Percentiles rank a stretch among this genome's conserved stretches.
Conservation (phyloP, 2,888 invertebrate genomes). For the Laspeyria flexula region DNA sequence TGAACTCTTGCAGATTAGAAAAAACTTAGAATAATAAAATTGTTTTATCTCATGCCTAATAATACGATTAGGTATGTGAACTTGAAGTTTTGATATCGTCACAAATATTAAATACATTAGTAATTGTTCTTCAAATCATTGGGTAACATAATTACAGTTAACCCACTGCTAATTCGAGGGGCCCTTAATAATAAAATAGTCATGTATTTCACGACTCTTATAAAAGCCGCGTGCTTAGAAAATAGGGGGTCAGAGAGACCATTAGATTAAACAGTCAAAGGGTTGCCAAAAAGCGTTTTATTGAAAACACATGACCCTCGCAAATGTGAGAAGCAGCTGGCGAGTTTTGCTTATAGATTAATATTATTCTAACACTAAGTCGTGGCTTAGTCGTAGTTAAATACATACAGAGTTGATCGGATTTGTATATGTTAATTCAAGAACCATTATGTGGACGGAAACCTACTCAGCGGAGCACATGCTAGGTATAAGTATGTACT, state of each 20-base stretch:
- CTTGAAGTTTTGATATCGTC: no score
- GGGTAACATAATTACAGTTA: slow-evolving; percentile 34
- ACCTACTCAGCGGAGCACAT: slow-evolving; percentile 8
- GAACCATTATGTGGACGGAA: slow-evolving; percentile 29
- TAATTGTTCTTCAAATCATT: no score
- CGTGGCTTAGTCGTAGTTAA: slow-evolving; percentile 45
- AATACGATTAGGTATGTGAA: no score
- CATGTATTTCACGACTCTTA: slow-evolving; percentile 47
- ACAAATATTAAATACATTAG: no score
- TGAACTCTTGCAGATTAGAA: slow-evolving; percentile 55
- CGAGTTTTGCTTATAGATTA: slow-evolving; percentile 56
- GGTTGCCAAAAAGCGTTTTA: slow-evolving; percentile 78
- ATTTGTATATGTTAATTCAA: slow-evolving; percentile 66
- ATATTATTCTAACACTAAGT: slow-evolving; percentile 74
- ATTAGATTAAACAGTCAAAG: slow-evolving; percentile 71
- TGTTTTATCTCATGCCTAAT: slow-evolving; percentile 14
- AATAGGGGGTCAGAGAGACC: slow-evolving; percentile 60
- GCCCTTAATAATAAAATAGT: slow-evolving; percentile 54
- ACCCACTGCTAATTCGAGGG: slow-evolving; percentile 41
- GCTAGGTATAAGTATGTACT: neutral
- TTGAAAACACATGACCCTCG: slow-evolving; percentile 68
- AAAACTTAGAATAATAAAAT: slow-evolving; percentile 35
- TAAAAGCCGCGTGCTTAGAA: slow-evolving; percentile 58
- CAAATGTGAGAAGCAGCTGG: slow-evolving; percentile 69
- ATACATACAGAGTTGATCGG: slow-evolving; percentile 58